Conservation (phyloP, 2,113 vertebrate species). For the Cryptotis parvus region DNA sequence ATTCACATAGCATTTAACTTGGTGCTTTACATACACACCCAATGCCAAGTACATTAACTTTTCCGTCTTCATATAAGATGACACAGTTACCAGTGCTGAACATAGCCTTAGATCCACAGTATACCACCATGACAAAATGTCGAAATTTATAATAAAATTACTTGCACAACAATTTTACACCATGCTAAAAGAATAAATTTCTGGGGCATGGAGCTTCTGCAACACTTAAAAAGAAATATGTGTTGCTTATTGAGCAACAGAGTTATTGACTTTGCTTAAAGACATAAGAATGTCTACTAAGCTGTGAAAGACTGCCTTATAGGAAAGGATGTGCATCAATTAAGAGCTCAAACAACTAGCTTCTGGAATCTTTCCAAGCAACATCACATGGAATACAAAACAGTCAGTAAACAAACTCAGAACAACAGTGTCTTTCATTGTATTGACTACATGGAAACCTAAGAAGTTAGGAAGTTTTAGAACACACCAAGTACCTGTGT, state of each 20-base stretch:
- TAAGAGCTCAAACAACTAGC: not conserved
- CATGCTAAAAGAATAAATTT: not conserved
- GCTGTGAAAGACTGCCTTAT: conserved; percentile 35
- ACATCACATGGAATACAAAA: conserved; percentile 28
- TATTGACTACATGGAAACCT: not conserved
- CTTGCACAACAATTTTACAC: conserved; percentile 2
- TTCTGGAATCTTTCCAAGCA: conserved; percentile 4
- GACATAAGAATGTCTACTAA: not conserved
- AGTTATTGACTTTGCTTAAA: not conserved
- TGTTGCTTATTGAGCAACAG: not conserved
- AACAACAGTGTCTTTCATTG: conserved; percentile 5
- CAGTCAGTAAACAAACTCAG: not conserved
- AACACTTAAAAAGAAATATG: conserved; percentile 10
- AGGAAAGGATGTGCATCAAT: not conserved
- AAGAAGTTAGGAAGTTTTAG: conserved; percentile 13
- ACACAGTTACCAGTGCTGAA: not conserved
- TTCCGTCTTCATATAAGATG: conserved; percentile 25
- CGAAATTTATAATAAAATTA: conserved; percentile 26
- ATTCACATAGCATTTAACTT: not conserved
- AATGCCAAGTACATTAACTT: conserved; percentile 24
- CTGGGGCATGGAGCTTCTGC: not conserved
- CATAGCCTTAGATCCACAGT: not conserved
- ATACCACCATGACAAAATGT: not conserved
- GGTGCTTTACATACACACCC: not conserved
- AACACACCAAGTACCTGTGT: not conserved